phyloP scores from a whole-genome alignment of 2,888 invertebrate genomes.

The Heteromyza rotundicornis region DNA sequence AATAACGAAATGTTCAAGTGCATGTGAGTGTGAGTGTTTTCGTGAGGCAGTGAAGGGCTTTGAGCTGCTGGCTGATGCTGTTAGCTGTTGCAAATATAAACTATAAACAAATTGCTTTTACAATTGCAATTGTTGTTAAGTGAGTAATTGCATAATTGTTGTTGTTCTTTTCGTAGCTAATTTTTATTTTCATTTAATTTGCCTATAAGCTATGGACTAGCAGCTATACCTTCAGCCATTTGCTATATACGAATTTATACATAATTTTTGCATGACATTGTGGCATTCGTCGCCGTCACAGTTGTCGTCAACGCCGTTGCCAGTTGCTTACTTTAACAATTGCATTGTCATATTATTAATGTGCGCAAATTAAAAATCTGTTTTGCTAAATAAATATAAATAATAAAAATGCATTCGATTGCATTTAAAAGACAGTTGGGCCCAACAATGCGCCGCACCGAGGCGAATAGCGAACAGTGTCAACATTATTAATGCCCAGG shows the following conservation, averaged over 20 bases:
- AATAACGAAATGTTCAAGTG: background rate
- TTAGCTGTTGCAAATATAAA: too few relatives aligned
- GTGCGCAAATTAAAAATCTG: conserved; percentile 1
- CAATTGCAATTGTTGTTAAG: conserved; percentile 5
- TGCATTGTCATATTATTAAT: conserved; percentile 1
- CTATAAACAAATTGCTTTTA: background rate
- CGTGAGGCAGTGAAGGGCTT: background rate
- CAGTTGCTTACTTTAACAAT: background rate
- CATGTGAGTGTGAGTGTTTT: too few relatives aligned
- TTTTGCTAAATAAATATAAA: too few relatives aligned
- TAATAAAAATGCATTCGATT: too few relatives aligned
- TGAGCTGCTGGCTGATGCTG: too few relatives aligned
- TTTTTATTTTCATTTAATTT: too few relatives aligned
- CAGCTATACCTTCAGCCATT: too few relatives aligned
- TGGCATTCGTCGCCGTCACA: conserved; percentile 10
- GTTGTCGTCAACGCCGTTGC: background rate
- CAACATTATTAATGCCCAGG: conserved; percentile 21
- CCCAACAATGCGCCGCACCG: too few relatives aligned
- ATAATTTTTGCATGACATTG: conserved; percentile 20
- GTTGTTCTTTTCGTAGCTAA: too few relatives aligned
- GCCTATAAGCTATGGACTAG: too few relatives aligned
- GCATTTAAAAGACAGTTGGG: too few relatives aligned
- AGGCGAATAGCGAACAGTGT: conserved; percentile 2
- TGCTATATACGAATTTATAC: background rate
- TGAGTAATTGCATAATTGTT: conserved; percentile 4